phyloP scores from a whole-genome alignment of 2,888 invertebrate species.

The Pediacus dermestoides region DNA sequence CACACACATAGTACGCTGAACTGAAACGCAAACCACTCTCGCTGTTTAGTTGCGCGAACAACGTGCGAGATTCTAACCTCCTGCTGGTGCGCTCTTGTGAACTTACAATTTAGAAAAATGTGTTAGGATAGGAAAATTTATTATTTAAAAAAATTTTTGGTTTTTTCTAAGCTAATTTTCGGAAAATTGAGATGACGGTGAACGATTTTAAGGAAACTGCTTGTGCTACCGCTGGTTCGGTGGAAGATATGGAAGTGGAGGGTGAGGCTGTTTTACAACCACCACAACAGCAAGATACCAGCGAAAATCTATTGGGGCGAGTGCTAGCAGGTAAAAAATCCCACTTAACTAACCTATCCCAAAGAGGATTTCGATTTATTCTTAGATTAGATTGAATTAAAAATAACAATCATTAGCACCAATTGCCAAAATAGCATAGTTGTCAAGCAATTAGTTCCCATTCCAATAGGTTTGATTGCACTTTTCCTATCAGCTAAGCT shows the following conservation, averaged over 20 bases:
- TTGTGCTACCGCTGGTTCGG: slow-evolving; percentile 47
- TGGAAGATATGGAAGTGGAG: slow-evolving; percentile 47
- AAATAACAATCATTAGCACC: slow-evolving; percentile 3
- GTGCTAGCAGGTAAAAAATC: slow-evolving; percentile 56
- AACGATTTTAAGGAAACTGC: slow-evolving; percentile 56
- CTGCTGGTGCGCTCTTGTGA: slow-evolving; percentile 8
- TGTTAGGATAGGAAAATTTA: slow-evolving; percentile 17
- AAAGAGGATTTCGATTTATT: no score
- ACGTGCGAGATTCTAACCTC: slow-evolving; percentile 22
- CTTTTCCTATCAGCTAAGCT: slow-evolving; percentile 14
- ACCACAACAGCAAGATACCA: slow-evolving; percentile 37
- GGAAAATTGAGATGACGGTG: slow-evolving; percentile 51
- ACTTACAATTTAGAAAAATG: slow-evolving; percentile 10
- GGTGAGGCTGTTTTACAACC: slow-evolving; percentile 43
- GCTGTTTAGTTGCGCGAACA: slow-evolving; percentile 28
- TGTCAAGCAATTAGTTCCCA: no score
- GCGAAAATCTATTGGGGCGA: slow-evolving; percentile 56
- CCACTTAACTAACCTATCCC: slow-evolving; percentile 16
- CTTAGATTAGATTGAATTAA: slow-evolving; percentile 3
- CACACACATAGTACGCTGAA: slow-evolving; percentile 23
- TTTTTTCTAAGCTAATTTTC: neutral
- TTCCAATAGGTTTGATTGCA: slow-evolving; percentile 13
- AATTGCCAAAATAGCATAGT: slow-evolving; percentile 7
- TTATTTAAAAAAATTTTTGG: slow-evolving; percentile 14
- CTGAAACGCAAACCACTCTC: slow-evolving; percentile 26